Percentiles rank a stretch among this genome's conserved stretches.
Evolutionary conservation across 2,113 vertebrate genomes (phyloP).

Genomic region (Catharus minimus): DNA sequence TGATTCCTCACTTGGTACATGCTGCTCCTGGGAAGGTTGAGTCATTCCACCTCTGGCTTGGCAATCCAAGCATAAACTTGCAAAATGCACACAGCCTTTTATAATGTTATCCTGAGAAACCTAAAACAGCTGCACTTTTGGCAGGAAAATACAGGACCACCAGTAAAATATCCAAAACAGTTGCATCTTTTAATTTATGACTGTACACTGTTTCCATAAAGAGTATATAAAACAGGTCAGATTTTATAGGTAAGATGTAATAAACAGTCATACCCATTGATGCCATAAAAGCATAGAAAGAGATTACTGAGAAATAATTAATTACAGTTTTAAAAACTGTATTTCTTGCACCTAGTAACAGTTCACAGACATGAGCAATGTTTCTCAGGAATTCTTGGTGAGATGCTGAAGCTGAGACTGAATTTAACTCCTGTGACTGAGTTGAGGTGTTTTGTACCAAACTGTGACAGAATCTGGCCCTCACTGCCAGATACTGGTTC

Average conservation of each 20-base stretch:
- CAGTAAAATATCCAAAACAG: constrained; percentile 77
- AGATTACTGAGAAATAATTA: constrained; percentile 73
- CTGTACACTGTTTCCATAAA: constrained; percentile 71
- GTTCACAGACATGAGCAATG: constrained; percentile 37
- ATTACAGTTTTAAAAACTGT: constrained; percentile 63
- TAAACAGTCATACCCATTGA: constrained; percentile 69
- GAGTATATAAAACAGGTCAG: constrained; percentile 75
- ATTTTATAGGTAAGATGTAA: constrained; percentile 75
- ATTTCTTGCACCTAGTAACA: constrained; percentile 65
- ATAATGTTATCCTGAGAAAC: constrained; percentile 76
- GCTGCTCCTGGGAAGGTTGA: constrained; percentile 74
- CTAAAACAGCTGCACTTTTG: constrained; percentile 75
- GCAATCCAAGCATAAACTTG: constrained; percentile 74
- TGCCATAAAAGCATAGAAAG: constrained; percentile 63
- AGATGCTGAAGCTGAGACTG: not conserved
- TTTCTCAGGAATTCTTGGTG: constrained; percentile 28
- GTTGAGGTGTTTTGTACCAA: not conserved
- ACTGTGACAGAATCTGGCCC: not conserved
- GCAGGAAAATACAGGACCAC: constrained; percentile 75
- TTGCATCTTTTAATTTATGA: constrained; percentile 81
- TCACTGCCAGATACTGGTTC: not conserved
- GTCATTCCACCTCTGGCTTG: constrained; percentile 75
- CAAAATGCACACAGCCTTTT: constrained; percentile 68
- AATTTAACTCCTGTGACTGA: not conserved
- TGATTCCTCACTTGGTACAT: constrained; percentile 68